Percentiles rank a stretch among this genome's conserved stretches.
phyloP scores from a whole-genome alignment of 2,797 vertebrate species.

The Macrochelys suwanniensis region DNA sequence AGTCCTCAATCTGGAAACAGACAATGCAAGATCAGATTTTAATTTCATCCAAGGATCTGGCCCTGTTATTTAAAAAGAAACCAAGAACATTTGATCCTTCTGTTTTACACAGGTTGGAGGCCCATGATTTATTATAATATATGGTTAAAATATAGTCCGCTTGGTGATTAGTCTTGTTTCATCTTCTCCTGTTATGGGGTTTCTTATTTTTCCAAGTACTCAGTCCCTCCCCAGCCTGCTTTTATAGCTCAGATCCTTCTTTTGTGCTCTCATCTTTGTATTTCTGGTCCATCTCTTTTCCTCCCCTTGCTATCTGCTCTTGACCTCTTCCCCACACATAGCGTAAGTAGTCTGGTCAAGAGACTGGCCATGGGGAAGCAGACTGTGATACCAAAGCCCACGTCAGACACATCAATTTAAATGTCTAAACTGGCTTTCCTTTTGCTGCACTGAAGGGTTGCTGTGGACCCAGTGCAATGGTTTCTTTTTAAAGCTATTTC shows the following conservation, averaged over 20 bases:
- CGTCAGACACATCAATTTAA: not conserved
- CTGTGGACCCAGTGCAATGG: slow-evolving; percentile 8
- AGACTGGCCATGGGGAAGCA: accelerated
- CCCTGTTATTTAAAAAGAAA: not conserved
- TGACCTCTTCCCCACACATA: accelerated
- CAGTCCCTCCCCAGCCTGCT: not conserved
- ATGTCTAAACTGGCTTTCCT: not conserved
- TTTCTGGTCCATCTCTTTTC: not conserved
- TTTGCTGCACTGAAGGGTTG: not conserved
- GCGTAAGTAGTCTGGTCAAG: accelerated
- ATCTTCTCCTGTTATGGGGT: not conserved
- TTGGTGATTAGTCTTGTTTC: not conserved
- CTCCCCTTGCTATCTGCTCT: not conserved
- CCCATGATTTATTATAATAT: not conserved
- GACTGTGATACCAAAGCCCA: not conserved
- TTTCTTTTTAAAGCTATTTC: slow-evolving; percentile 39
- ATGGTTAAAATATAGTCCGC: not conserved
- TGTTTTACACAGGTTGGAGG: not conserved
- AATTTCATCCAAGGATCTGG: not conserved
- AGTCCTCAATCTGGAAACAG: not conserved
- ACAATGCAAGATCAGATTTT: not conserved
- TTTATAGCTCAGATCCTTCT: not conserved
- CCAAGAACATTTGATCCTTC: not conserved
- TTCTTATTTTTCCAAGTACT: not conserved
- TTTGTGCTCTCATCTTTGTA: not conserved